These are phyloP conservation scores for Drosophila azteca DNA, from an alignment of 1,140 invertebrate species.

Conservation along the genomic window DNA sequence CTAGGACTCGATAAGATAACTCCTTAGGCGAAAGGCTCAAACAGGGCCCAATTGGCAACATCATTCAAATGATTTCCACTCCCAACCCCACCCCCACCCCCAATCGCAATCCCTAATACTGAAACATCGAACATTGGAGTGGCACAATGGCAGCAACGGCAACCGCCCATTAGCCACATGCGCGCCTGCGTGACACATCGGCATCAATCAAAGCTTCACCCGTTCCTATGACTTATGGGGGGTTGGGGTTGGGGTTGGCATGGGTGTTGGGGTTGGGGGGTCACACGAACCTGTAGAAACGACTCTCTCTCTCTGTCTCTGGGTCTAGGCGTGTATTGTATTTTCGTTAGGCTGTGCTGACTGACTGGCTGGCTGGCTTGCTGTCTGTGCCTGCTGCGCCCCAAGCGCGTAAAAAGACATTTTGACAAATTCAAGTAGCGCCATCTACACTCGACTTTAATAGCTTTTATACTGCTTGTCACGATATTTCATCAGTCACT, in stretches of 20 bases:
- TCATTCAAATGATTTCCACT: slow-evolving; percentile 77
- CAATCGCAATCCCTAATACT: not conserved
- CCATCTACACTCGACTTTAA: slow-evolving; percentile 81
- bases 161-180: slow-evolving; percentile 82
- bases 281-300: slow-evolving; percentile 4
- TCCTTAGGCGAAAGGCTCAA: slow-evolving; percentile 31
- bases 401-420: slow-evolving; percentile 76
- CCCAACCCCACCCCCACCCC: not conserved
- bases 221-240: slow-evolving; percentile 58
- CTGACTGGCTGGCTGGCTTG: too few species aligned
- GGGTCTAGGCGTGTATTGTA: slow-evolving; percentile 42
- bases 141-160: slow-evolving; percentile 4
- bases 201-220: slow-evolving; percentile 83
- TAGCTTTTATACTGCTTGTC: slow-evolving; percentile 82
- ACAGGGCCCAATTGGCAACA: slow-evolving; percentile 59
- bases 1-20: slow-evolving; percentile 36
- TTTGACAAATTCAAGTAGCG: slow-evolving; percentile 83
- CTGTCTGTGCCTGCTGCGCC: slow-evolving; percentile 45
- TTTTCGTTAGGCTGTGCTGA: slow-evolving; percentile 21
- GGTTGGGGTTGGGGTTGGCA: not conserved
- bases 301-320: slow-evolving; percentile 5
- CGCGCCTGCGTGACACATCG: slow-evolving; percentile 83
- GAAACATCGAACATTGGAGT: too few species aligned
- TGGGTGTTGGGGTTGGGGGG: not conserved
- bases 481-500: slow-evolving; percentile 83